These are phyloP conservation scores for Hirtodrosophila confusa DNA, from an alignment of 2,888 invertebrate genomes.

Conservation along the genomic window DNA sequence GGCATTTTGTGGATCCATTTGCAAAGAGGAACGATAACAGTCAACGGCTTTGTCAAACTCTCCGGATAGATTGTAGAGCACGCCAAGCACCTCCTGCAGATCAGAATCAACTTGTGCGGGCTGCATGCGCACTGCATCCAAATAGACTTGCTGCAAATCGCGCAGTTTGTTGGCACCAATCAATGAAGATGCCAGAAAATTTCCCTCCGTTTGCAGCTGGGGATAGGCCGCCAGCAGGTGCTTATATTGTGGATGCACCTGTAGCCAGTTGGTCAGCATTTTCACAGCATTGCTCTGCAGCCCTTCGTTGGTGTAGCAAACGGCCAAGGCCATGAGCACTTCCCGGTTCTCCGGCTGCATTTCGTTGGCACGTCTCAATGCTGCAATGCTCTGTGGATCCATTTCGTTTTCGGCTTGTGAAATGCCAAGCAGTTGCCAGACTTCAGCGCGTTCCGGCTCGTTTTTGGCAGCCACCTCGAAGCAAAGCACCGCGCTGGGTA, in stretches of 20 bases:
- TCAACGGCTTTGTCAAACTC: conserved; percentile 98
- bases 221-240: conserved; percentile 86
- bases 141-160: conserved; percentile 90
- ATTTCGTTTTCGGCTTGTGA: conserved; percentile 99
- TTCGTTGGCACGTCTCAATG: conserved; percentile 92
- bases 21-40: conserved; percentile 96
- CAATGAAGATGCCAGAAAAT: conserved; percentile 84
- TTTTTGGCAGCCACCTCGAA: conserved; percentile 98
- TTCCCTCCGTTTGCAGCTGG: conserved; percentile 44
- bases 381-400: conserved; percentile 96
- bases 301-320: conserved; percentile 98
- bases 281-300: conserved; percentile 95
- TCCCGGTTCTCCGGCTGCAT: conserved; percentile 91
- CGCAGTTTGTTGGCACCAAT: conserved; percentile 84
- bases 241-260: conserved; percentile 91
- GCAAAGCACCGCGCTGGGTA: conserved; percentile 97
- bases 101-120: conserved; percentile 92
- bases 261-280: conserved; percentile 91
- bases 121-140: conserved; percentile 91
- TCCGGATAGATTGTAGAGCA: conserved; percentile 96
- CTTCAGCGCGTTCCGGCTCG: conserved; percentile 90
- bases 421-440: conserved; percentile 94
- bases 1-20: conserved; percentile 91
- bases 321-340: conserved; percentile 95
- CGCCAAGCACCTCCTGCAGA: conserved; percentile 96